Conservation (phyloP, 2,888 invertebrate species). For the Tetragonula carbonaria region DNA sequence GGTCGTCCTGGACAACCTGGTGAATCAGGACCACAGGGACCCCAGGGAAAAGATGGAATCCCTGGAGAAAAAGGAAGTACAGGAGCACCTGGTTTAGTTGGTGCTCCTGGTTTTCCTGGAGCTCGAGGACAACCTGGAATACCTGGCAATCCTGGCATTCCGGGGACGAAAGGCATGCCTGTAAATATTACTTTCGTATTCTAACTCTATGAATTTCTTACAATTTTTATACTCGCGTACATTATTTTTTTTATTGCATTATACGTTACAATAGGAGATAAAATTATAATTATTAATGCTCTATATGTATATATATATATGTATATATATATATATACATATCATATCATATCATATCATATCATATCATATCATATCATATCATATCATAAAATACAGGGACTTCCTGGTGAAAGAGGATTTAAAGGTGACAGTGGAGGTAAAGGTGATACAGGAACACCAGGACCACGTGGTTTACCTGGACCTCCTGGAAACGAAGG, state of each 20-base stretch:
- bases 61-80: slow-evolving; percentile 92
- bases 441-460: slow-evolving; percentile 90
- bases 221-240: neutral
- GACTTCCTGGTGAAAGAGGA: slow-evolving; percentile 91
- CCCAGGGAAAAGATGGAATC: slow-evolving; percentile 92
- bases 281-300: no score
- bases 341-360: no score
- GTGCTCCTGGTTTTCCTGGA: slow-evolving; percentile 93
- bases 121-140: slow-evolving; percentile 91
- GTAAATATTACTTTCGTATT: slow-evolving; percentile 83
- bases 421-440: slow-evolving; percentile 91
- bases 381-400: slow-evolving; percentile 84
- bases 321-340: no score
- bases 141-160: slow-evolving; percentile 89
- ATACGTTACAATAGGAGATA: neutral
- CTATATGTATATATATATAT: no score
- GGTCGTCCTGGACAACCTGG: slow-evolving; percentile 92
- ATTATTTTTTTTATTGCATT: neutral
- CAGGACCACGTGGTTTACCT: slow-evolving; percentile 91
- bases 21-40: slow-evolving; percentile 90
- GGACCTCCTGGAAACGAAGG: slow-evolving; percentile 91
- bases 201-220: neutral
- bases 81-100: slow-evolving; percentile 90
- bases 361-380: neutral
- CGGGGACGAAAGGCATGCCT: slow-evolving; percentile 91